A percentile compares a stretch with the other conserved stretches of the same genome.
Evolutionary conservation across 2,797 vertebrate genomes (phyloP).

Genomic region (Schizothorax lantsangensis): DNA sequence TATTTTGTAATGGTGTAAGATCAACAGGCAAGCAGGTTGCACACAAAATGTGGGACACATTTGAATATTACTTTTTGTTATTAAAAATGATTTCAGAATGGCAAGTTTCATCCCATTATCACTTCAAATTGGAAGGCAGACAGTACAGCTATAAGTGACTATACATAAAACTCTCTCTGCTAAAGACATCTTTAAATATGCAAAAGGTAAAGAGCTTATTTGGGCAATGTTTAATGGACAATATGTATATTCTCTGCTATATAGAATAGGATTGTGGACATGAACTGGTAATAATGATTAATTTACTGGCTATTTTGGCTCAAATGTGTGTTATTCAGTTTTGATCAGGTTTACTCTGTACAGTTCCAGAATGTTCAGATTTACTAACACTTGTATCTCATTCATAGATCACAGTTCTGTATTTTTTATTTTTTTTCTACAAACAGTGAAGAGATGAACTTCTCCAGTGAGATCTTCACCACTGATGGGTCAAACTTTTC

Average conservation of each 20-base stretch:
- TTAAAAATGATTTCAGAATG: neutral
- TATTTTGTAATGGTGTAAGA: too few species aligned
- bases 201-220: neutral
- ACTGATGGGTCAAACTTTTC: neutral
- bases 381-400: neutral
- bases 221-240: neutral
- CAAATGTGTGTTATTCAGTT: neutral
- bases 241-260: neutral
- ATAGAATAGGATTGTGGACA: neutral
- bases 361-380: neutral
- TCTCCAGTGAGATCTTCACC: neutral
- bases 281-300: too few species aligned
- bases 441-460: conserved; percentile 15
- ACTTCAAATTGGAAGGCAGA: neutral
- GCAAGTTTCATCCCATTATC: neutral
- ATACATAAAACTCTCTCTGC: neutral
- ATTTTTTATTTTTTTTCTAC: too few species aligned
- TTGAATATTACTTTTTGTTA: too few species aligned
- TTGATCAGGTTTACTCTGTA: neutral
- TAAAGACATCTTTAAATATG: neutral
- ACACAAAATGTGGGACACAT: neutral
- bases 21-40: too few species aligned
- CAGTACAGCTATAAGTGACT: neutral
- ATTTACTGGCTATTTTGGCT: too few species aligned
- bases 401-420: neutral